Evolutionary conservation across 2,797 vertebrate genomes (phyloP), one percentile per base, ranked within the genome.

Genomic region (Thalassophryne amazonica): DNA sequence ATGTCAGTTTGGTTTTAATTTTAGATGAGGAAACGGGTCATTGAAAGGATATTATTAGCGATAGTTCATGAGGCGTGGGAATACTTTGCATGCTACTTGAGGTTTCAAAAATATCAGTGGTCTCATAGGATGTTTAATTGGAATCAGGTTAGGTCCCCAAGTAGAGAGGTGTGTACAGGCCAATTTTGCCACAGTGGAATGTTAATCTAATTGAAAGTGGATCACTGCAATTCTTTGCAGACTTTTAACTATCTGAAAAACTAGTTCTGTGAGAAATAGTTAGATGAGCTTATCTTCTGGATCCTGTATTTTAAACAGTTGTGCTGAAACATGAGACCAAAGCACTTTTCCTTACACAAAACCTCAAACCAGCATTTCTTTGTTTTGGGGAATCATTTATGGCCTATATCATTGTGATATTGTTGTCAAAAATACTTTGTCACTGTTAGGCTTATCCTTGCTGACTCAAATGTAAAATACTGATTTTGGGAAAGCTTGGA

Each of bases 381-480:
- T 34, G 40, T 51, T 75, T 78, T 60, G 28, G 86, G 85, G 80
- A 84, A 89, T 78, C 81, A 72, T 42, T 79, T 76, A 88, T 94
- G 93, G 94, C 96, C 96, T 98, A 93, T 97, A 96, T 97, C 96
- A 97, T 89, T 98, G 95, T 98, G 95, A 92, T 90, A 92, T 89
- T 86, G 62, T 88, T 78, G 69, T 88, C 76, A 84, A 72, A 68
- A 73, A 65, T 84, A 76, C 82, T 85, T 79, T 76, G 78, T 81
- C 64, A 81, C 80, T 86, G 84, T 73, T 90, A 89, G 91, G 93
- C 90, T 94, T 96, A 93, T 94, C 90, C 92, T 88, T 89, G 95
- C 92, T 97, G 94, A 91, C 89, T 94, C 97, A 97, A 97, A 87
- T 88, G 65, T 80, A 64, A 67, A 73, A 58, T 27, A 45, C 85